Evolutionary conservation across 2,797 vertebrate genomes (phyloP).

Genomic region (Sphenodon punctatus): DNA sequence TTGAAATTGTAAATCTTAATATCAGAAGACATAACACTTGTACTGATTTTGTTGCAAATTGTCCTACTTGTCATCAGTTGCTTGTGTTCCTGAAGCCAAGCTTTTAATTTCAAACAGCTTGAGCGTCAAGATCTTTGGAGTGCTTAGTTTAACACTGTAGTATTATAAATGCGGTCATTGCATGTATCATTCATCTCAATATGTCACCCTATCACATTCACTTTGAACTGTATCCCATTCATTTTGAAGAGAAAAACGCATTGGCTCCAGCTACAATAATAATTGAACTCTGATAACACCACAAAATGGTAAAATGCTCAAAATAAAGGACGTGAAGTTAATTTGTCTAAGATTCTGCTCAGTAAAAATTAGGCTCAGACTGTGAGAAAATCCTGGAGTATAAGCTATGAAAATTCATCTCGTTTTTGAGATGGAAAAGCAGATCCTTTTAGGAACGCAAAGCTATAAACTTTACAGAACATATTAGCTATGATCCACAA

Average conservation of each 20-base stretch:
- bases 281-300: neutral
- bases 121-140: neutral
- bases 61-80: neutral
- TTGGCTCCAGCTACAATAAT: neutral
- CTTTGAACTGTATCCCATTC: neutral
- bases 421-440: no score
- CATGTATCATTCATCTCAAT: neutral
- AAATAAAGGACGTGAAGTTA: neutral
- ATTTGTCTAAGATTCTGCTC: neutral
- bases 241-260: neutral
- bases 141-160: neutral
- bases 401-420: no score
- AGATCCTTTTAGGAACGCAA: no score
- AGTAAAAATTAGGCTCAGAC: neutral
- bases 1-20: accelerated
- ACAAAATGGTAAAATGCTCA: no score
- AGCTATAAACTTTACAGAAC: no score
- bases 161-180: neutral
- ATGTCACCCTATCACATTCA: neutral
- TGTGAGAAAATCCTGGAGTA: no score
- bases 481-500: no score
- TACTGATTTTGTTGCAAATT: neutral
- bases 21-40: neutral
- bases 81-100: neutral
- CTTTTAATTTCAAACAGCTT: neutral